These are phyloP conservation scores for Lasioglossum figueresi DNA, from an alignment of 2,888 invertebrate genomes.

Conservation along the genomic window DNA sequence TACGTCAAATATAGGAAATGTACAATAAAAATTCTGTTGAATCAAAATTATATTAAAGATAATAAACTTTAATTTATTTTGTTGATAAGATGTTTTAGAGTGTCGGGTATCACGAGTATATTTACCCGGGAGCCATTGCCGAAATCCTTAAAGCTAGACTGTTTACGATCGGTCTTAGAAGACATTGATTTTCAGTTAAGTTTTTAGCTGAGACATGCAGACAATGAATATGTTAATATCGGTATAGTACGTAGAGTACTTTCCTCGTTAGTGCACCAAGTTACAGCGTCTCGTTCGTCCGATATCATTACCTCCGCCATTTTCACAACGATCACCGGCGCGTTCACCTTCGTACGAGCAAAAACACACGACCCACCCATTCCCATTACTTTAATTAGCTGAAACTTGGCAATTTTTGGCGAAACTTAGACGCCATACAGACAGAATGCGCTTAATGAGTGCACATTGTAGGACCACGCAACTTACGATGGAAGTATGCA, in stretches of 20 bases:
- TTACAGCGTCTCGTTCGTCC: not conserved
- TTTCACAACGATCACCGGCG: not conserved
- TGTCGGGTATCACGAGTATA: no score
- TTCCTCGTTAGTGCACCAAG: not conserved
- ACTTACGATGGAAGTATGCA: not conserved
- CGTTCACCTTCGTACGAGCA: not conserved
- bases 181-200: not conserved
- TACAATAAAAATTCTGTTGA: not conserved
- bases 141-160: not conserved
- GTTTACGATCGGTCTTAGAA: not conserved
- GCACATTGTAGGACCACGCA: not conserved
- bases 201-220: not conserved
- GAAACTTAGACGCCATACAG: not conserved
- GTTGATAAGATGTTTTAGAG: no score
- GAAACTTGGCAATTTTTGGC: not conserved
- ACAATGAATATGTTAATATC: not conserved
- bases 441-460: not conserved
- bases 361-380: not conserved
- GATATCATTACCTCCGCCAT: not conserved
- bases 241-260: not conserved
- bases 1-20: not conserved
- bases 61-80: no score
- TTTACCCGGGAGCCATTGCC: no score
- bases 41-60: no score
- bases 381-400: constrained; percentile 16